Evolutionary conservation across 30 jellyfish, hydroid and myxozoan species (phyloP).

Genomic region (Catostylus mosaicus): DNA sequence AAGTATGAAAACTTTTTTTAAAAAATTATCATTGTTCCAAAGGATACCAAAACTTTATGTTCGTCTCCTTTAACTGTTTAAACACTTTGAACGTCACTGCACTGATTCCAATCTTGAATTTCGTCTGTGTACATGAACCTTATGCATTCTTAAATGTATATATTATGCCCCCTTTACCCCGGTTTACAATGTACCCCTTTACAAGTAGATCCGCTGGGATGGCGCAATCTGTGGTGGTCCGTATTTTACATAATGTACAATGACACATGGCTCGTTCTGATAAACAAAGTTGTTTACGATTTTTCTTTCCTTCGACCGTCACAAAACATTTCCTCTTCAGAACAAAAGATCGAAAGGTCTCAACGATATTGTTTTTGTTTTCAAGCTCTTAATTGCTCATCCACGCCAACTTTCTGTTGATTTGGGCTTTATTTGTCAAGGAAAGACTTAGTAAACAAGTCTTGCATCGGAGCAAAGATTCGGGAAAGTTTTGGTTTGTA

Average conservation of each 20-base stretch:
- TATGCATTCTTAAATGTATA: too few relatives aligned
- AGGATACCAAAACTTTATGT: too few relatives aligned
- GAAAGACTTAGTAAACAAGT: constrained; percentile 31
- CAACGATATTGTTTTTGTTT: constrained; percentile 53
- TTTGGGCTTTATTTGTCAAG: constrained; percentile 33
- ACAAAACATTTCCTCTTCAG: constrained; percentile 73
- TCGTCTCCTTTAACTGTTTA: too few relatives aligned
- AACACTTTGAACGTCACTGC: too few relatives aligned
- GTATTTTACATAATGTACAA: constrained; percentile 25
- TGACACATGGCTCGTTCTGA: constrained; percentile 70
- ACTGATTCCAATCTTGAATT: too few relatives aligned
- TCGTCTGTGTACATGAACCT: too few relatives aligned
- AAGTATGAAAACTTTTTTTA: too few relatives aligned
- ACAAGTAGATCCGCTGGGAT: too few relatives aligned
- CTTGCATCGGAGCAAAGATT: background rate
- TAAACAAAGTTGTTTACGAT: constrained; percentile 77
- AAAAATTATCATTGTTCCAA: too few relatives aligned
- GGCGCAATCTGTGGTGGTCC: constrained; percentile 24
- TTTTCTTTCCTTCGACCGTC: constrained; percentile 58
- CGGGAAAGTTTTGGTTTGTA: background rate
- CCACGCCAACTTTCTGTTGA: constrained; percentile 61
- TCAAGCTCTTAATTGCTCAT: constrained; percentile 60
- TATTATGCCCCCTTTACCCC: too few relatives aligned
- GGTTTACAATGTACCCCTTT: too few relatives aligned
- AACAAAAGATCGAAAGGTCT: constrained; percentile 67